Conservation (phyloP, 2,888 invertebrate genomes). For the Acanthosepion esculentum region DNA sequence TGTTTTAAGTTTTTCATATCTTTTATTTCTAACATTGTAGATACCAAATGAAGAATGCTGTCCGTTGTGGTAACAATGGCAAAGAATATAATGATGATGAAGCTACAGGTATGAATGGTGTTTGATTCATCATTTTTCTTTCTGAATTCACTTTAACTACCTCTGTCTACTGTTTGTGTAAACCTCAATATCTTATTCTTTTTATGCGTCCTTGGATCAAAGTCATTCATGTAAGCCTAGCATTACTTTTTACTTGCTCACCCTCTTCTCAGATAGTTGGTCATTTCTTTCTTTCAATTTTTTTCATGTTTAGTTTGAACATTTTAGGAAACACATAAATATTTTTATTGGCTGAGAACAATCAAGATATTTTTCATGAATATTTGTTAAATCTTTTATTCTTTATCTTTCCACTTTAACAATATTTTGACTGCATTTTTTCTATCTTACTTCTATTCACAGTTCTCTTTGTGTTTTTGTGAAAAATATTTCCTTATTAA, state of each 20-base stretch:
- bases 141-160: background rate
- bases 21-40: conserved; percentile 33
- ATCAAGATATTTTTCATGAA: background rate
- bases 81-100: conserved; percentile 46
- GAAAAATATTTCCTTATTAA: background rate
- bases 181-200: conserved; percentile 1
- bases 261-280: background rate
- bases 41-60: conserved; percentile 43
- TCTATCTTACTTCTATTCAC: background rate
- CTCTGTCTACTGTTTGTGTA: conserved; percentile 24
- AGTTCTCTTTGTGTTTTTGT: background rate
- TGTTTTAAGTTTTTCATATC: background rate
- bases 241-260: conserved; percentile 35
- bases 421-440: background rate
- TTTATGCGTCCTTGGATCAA: conserved; percentile 37
- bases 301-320: background rate
- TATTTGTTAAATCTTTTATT: background rate
- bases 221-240: conserved; percentile 41
- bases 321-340: background rate
- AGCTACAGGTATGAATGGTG: conserved; percentile 42
- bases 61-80: conserved; percentile 44
- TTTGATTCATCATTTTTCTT: conserved; percentile 25
- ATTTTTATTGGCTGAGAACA: background rate
- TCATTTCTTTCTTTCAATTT: background rate
- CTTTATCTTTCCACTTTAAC: background rate